phyloP scores from a whole-genome alignment of 2,888 invertebrate genomes.

The Dryobotodes eremita region DNA sequence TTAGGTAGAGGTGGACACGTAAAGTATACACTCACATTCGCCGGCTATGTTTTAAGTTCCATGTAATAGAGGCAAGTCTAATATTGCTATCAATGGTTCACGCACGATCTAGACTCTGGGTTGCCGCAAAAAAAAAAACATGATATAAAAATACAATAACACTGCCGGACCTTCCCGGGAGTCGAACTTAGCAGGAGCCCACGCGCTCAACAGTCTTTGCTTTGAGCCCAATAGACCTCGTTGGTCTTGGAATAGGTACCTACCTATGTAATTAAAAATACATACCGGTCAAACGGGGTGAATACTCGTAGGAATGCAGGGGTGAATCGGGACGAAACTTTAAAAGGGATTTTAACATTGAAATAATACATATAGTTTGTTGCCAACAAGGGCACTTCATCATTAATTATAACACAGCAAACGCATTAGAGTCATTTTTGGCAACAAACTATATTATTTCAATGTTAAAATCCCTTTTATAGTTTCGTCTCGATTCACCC shows the following conservation, averaged over 20 bases:
- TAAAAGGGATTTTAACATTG: no score
- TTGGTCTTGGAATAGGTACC: neutral
- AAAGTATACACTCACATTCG: neutral
- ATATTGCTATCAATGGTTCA: neutral
- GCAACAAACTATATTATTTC: no score
- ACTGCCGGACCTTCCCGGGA: neutral
- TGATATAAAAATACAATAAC: neutral
- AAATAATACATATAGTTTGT: no score
- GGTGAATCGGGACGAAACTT: no score
- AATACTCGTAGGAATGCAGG: no score
- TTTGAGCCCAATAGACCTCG: neutral
- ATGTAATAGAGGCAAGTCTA: neutral
- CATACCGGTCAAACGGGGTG: no score
- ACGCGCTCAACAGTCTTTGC: neutral
- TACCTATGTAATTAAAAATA: neutral
- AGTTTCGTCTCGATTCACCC: no score
- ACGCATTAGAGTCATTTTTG: no score
- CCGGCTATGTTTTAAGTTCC: no score
- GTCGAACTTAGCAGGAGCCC: neutral
- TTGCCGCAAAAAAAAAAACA: neutral
- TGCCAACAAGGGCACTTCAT: no score
- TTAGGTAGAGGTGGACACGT: neutral
- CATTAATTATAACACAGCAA: no score
- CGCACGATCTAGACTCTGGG: neutral
- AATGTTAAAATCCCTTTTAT: no score